These are phyloP conservation scores for Tympanuchus pallidicinctus DNA, from an alignment of 2,113 vertebrate species.

Conservation along the genomic window DNA sequence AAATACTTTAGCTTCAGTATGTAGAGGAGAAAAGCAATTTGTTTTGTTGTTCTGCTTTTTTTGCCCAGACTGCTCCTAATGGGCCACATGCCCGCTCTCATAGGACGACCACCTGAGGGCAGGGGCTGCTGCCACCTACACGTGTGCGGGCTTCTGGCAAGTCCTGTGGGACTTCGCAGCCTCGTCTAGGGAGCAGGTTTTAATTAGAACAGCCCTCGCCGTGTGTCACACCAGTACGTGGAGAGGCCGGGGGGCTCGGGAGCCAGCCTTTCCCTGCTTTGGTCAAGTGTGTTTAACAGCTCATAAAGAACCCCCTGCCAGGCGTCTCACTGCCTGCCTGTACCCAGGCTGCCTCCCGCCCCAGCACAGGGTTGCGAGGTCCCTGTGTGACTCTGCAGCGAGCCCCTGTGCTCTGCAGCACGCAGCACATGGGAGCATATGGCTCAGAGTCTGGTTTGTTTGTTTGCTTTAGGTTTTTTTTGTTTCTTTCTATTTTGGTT, in stretches of 20 bases:
- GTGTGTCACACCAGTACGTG: neutral
- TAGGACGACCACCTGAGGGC: conserved; percentile 41
- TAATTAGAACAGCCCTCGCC: neutral
- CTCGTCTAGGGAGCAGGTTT: neutral
- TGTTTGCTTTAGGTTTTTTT: conserved; percentile 73
- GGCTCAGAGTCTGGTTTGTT: conserved; percentile 72
- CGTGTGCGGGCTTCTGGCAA: neutral
- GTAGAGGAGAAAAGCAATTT: conserved; percentile 29
- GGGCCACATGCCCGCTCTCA: conserved; percentile 54
- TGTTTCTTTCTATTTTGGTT: conserved; percentile 77
- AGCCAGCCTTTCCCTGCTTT: neutral
- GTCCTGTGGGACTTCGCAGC: neutral
- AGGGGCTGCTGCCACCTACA: neutral
- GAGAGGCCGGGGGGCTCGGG: neutral
- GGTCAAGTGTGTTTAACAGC: neutral
- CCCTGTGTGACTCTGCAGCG: neutral
- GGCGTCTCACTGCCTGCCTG: neutral
- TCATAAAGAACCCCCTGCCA: neutral
- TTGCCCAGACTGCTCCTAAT: conserved; percentile 33
- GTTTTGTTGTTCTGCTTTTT: too few relatives aligned
- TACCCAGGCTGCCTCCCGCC: rapidly evolving
- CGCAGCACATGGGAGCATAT: conserved; percentile 60
- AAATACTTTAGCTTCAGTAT: conserved; percentile 29
- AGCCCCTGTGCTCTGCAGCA: neutral
- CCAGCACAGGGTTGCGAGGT: neutral